Conservation (phyloP, 1,140 invertebrate species). For the Whitmania pigra region DNA sequence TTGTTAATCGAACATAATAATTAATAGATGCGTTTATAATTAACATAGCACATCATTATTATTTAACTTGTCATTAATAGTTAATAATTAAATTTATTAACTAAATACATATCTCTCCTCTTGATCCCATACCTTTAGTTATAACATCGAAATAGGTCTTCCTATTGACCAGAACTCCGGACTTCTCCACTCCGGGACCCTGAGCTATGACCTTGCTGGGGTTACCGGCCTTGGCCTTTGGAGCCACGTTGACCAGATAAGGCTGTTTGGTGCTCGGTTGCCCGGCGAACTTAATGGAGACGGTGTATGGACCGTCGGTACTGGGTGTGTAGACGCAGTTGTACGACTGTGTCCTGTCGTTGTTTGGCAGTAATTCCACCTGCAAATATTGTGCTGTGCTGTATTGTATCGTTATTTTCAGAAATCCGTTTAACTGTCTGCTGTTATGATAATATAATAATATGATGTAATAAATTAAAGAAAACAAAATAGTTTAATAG, state of each 20-base stretch:
- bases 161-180: slow-evolving; percentile 35
- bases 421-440: neutral
- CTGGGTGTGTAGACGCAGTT: slow-evolving; percentile 66
- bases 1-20: neutral
- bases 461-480: too few relatives aligned
- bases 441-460: neutral
- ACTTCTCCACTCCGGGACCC: slow-evolving; percentile 41
- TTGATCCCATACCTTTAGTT: slow-evolving; percentile 51
- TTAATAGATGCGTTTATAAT: too few relatives aligned
- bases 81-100: slow-evolving; percentile 53
- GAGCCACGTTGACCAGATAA: slow-evolving; percentile 62
- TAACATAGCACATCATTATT: too few relatives aligned
- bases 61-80: too few relatives aligned
- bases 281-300: slow-evolving; percentile 58
- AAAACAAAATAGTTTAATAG: too few relatives aligned
- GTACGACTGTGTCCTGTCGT: slow-evolving; percentile 66
- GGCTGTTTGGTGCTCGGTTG: slow-evolving; percentile 63
- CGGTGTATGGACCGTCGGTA: slow-evolving; percentile 55
- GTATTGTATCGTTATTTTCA: neutral
- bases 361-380: slow-evolving; percentile 63
- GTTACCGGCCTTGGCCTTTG: slow-evolving; percentile 69
- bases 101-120: neutral
- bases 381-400: slow-evolving; percentile 30
- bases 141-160: slow-evolving; percentile 55
- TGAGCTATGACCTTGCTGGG: slow-evolving; percentile 52